These are phyloP conservation scores for Sterrhoptilus dennistouni DNA, from an alignment of 2,113 vertebrate species.

Conservation along the genomic window DNA sequence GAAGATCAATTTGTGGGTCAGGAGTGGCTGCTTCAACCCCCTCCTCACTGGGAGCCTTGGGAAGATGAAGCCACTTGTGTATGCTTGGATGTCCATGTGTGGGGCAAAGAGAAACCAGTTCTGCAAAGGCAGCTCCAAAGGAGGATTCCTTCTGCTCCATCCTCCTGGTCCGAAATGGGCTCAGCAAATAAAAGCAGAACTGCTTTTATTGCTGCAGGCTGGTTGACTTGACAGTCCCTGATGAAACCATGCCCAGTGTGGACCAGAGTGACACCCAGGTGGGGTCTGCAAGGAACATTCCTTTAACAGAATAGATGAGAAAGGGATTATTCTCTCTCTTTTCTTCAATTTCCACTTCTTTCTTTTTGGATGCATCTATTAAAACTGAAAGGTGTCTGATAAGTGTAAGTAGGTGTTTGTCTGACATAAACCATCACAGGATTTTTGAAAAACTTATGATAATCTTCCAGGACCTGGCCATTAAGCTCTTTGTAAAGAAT, in stretches of 20 bases:
- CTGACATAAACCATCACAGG: neutral
- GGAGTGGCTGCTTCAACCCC: neutral
- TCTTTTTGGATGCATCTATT: neutral
- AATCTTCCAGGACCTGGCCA: neutral
- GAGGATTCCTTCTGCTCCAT: neutral
- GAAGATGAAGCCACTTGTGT: neutral
- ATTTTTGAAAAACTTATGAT: neutral
- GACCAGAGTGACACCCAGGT: neutral
- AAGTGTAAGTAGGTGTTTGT: neutral
- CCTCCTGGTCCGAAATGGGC: neutral
- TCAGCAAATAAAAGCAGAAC: neutral
- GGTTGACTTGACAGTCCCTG: neutral
- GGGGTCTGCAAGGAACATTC: neutral
- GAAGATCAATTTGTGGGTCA: neutral
- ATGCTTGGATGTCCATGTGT: fast-evolving
- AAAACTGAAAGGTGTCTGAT: neutral
- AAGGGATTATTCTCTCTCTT: neutral
- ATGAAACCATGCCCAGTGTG: neutral
- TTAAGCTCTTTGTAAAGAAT: neutral
- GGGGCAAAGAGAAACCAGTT: neutral
- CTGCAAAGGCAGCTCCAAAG: neutral
- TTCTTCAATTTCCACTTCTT: neutral
- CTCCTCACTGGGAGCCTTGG: neutral
- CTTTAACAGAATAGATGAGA: neutral
- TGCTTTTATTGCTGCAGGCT: neutral